These are phyloP conservation scores for Chascanopsetta lugubris DNA, from an alignment of 2,113 vertebrate species.

Conservation along the genomic window DNA sequence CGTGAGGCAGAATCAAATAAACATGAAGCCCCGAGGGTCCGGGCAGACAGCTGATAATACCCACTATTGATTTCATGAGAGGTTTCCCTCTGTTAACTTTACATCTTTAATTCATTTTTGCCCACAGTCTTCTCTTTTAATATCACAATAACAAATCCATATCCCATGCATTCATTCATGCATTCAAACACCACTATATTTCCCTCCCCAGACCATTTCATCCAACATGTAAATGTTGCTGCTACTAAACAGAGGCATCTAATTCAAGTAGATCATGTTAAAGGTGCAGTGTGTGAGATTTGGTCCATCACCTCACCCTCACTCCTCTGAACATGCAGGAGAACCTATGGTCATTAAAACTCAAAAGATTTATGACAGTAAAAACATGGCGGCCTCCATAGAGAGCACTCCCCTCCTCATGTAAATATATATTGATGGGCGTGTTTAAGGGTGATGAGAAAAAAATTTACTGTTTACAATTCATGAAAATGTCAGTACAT, in stretches of 20 bases:
- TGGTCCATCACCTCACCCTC: no score
- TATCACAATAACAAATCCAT: no score
- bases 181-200: background rate
- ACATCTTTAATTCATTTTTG: slow-evolving; percentile 13
- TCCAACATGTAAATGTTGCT: background rate
- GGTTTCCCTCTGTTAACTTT: slow-evolving; percentile 29
- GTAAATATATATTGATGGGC: no score
- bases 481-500: no score
- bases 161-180: background rate
- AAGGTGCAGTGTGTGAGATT: no score
- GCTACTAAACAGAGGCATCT: background rate
- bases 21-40: slow-evolving; percentile 1
- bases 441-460: no score
- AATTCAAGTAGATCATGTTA: background rate
- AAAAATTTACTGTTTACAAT: no score
- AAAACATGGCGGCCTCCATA: no score
- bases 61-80: slow-evolving; percentile 49
- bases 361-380: no score
- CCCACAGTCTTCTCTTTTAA: background rate
- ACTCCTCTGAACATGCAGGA: no score
- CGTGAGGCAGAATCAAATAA: slow-evolving; percentile 27
- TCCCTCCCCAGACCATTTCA: background rate
- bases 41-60: slow-evolving; percentile 7
- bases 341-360: no score
- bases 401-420: no score